phyloP scores from a whole-genome alignment of 2,888 invertebrate species.

The Mantis religiosa region DNA sequence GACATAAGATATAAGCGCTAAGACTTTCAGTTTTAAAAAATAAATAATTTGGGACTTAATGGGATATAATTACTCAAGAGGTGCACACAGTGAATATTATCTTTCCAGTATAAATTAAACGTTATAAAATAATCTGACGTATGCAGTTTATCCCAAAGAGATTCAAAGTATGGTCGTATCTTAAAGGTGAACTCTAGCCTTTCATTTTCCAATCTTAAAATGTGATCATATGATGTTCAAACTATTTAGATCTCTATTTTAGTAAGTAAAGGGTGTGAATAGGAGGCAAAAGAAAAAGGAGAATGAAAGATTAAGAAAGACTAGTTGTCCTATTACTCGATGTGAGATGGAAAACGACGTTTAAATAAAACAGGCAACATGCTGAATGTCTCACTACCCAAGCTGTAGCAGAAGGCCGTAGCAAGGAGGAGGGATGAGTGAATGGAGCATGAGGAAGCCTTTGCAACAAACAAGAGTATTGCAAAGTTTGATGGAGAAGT shows the following conservation, averaged over 20 bases:
- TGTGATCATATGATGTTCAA: background rate
- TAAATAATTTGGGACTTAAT: too few species aligned
- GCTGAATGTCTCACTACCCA: background rate
- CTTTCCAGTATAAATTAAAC: too few species aligned
- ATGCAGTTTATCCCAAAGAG: too few species aligned
- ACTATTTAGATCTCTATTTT: background rate
- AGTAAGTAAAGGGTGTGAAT: background rate
- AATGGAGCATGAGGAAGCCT: background rate
- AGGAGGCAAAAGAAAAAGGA: background rate
- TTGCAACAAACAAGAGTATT: background rate
- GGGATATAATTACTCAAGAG: too few species aligned
- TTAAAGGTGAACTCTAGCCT: too few species aligned
- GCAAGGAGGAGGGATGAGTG: background rate
- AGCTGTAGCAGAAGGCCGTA: background rate
- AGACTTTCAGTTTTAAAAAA: too few species aligned
- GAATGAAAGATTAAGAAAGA: background rate
- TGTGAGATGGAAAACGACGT: background rate
- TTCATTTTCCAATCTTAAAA: background rate
- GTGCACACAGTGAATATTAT: too few species aligned
- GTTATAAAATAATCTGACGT: too few species aligned
- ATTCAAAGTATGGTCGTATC: too few species aligned
- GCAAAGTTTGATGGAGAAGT: constrained; percentile 11
- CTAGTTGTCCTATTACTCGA: background rate
- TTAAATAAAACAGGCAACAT: background rate
- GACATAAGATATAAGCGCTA: too few species aligned